These are phyloP conservation scores for Achlya flavicornis DNA, from an alignment of 2,888 invertebrate genomes.

Conservation along the genomic window DNA sequence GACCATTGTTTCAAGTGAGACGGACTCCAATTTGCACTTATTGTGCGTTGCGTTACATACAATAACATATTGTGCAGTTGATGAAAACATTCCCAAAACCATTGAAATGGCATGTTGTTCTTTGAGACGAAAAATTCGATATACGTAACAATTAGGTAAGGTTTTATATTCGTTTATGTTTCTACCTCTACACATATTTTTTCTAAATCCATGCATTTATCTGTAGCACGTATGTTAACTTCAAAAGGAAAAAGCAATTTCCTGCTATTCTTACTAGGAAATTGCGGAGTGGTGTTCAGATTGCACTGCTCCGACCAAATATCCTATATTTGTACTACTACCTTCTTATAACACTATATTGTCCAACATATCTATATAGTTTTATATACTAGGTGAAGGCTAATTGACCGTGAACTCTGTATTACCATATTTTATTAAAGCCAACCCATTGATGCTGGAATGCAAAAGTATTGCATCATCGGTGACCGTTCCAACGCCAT, in stretches of 20 bases:
- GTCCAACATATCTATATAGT: too few relatives aligned
- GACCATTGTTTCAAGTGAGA: constrained; percentile 57
- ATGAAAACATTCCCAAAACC: constrained; percentile 21
- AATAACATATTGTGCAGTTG: constrained; percentile 20
- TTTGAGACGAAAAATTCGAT: neutral
- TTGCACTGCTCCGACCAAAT: neutral
- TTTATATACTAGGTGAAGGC: too few relatives aligned
- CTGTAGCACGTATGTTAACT: too few relatives aligned
- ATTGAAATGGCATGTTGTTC: neutral
- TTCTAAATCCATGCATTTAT: neutral
- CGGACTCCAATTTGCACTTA: constrained; percentile 25
- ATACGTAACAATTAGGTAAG: too few relatives aligned
- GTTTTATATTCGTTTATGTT: too few relatives aligned
- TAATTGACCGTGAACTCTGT: constrained; percentile 1
- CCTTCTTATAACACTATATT: too few relatives aligned
- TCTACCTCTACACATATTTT: too few relatives aligned
- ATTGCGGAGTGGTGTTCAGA: neutral
- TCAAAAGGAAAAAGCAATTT: neutral
- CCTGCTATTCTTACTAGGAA: neutral
- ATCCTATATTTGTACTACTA: too few relatives aligned
- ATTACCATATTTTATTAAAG: constrained; percentile 1
- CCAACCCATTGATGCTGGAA: neutral
- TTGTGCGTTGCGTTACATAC: constrained; percentile 24
- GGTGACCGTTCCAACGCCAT: neutral
- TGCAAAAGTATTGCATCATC: constrained; percentile 1